Percentiles rank a stretch among this genome's conserved stretches.
Evolutionary conservation across 1,140 invertebrate genomes (phyloP).

Genomic region (Drosophila nannoptera): DNA sequence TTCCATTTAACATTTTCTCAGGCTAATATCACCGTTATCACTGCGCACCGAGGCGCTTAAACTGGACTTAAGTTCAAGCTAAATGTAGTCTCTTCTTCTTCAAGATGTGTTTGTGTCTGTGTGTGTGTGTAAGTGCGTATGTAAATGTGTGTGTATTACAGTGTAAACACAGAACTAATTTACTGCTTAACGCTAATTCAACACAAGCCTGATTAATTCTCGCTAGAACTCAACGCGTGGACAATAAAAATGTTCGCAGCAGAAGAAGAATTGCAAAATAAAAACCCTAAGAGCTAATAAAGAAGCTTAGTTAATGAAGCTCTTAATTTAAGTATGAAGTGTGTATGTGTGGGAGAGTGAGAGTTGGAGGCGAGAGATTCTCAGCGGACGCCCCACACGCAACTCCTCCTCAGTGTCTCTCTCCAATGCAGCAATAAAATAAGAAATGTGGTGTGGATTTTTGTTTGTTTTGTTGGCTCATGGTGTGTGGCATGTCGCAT

Average conservation of each 20-base stretch:
- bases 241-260: conserved; percentile 46
- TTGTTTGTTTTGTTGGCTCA: conserved; percentile 11
- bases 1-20: conserved; percentile 35
- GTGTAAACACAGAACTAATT: conserved; percentile 56
- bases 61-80: conserved; percentile 60
- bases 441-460: conserved; percentile 26
- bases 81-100: conserved; percentile 59
- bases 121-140: conserved; percentile 15
- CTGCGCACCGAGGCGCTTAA: conserved; percentile 56
- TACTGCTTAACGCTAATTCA: conserved; percentile 47
- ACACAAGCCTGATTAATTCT: conserved; percentile 22
- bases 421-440: conserved; percentile 41
- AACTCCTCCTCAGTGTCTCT: conserved; percentile 1
- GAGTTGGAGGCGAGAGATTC: conserved; percentile 27
- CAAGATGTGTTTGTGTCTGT: conserved; percentile 2
- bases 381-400: background rate
- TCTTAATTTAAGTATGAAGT: conserved; percentile 43
- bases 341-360: background rate
- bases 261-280: conserved; percentile 33
- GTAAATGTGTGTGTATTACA: conserved; percentile 6
- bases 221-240: conserved; percentile 53
- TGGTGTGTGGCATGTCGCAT: conserved; percentile 8
- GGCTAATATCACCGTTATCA: conserved; percentile 76
- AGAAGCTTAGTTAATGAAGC: conserved; percentile 38
- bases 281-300: conserved; percentile 50